These are phyloP conservation scores for Nineta flava DNA, from an alignment of 2,888 invertebrate species.

Conservation along the genomic window DNA sequence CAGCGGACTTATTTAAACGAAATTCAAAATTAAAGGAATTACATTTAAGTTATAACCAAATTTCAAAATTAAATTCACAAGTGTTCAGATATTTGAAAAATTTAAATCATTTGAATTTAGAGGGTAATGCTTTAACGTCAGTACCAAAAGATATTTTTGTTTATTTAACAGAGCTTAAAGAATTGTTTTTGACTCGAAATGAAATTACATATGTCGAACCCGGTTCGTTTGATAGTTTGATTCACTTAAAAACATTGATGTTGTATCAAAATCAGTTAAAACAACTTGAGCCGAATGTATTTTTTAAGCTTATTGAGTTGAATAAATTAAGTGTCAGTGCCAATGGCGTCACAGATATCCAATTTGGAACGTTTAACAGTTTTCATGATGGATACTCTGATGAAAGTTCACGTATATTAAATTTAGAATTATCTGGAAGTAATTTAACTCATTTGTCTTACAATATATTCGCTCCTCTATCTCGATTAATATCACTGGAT, in stretches of 20 bases:
- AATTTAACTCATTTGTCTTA: background rate
- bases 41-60: too few species aligned
- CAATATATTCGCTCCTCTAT: background rate
- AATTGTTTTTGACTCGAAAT: background rate
- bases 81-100: background rate
- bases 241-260: slow-evolving; percentile 11
- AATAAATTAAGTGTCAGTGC: slow-evolving; percentile 14
- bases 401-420: background rate
- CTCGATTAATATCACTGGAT: background rate
- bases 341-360: slow-evolving; percentile 12
- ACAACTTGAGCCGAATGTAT: slow-evolving; percentile 11
- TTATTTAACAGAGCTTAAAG: background rate
- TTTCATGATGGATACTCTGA: background rate
- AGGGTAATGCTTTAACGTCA: background rate
- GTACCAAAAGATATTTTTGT: background rate
- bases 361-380: slow-evolving; percentile 10
- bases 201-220: background rate
- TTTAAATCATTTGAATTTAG: background rate
- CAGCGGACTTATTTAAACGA: too few species aligned
- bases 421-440: background rate
- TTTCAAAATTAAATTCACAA: background rate
- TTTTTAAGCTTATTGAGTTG: slow-evolving; percentile 11
- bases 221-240: background rate
- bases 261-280: slow-evolving; percentile 13
- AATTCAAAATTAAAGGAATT: too few species aligned